phyloP scores from a whole-genome alignment of 2,888 invertebrate genomes.

The Eupithecia tripunctaria region DNA sequence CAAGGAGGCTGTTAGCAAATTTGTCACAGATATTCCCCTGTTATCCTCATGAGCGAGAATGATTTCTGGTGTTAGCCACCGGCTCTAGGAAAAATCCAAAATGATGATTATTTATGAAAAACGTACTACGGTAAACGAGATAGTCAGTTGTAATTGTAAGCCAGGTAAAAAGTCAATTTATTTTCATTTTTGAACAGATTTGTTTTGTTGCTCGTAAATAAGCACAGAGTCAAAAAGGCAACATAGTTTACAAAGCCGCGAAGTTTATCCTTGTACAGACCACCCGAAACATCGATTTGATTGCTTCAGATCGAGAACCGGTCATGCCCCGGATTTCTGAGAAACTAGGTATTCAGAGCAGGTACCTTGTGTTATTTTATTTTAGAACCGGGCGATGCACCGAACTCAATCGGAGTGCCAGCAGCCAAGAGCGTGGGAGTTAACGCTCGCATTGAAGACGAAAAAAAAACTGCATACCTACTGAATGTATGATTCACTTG shows the following conservation, averaged over 20 bases:
- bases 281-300: conserved; percentile 29
- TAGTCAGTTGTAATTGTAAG: neutral
- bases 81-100: conserved; percentile 50
- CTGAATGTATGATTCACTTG: conserved; percentile 3
- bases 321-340: conserved; percentile 61
- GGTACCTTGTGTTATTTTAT: conserved; percentile 70
- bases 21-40: conserved; percentile 55
- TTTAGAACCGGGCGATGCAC: conserved; percentile 74
- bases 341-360: conserved; percentile 78
- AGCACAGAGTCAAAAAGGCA: conserved; percentile 1
- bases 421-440: conserved; percentile 80
- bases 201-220: neutral
- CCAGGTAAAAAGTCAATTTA: conserved; percentile 9
- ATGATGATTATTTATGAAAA: conserved; percentile 54
- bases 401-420: conserved; percentile 72
- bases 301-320: conserved; percentile 45
- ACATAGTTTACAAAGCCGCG: conserved; percentile 7
- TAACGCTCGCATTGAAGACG: conserved; percentile 42
- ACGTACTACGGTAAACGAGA: conserved; percentile 46
- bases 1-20: conserved; percentile 63
- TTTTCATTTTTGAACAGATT: conserved; percentile 13
- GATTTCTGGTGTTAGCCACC: conserved; percentile 50
- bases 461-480: conserved; percentile 32
- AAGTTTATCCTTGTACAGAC: conserved; percentile 22
- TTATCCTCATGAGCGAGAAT: conserved; percentile 54